Conservation (phyloP, 2,113 vertebrate species). For the Cyanoramphus novaezelandiae region DNA sequence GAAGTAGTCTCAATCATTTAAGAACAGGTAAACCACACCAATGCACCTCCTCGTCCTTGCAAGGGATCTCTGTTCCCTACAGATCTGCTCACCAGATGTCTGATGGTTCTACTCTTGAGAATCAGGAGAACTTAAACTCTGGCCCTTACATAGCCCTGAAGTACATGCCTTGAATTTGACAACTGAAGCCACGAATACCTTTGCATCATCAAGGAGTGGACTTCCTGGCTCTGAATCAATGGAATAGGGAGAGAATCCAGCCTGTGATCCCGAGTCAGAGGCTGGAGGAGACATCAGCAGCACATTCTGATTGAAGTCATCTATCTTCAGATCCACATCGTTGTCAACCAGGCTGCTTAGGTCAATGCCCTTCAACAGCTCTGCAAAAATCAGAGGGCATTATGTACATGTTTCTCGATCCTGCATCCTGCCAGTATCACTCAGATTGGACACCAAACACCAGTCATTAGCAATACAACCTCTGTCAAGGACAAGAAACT, state of each 20-base stretch:
- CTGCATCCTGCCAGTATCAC: neutral
- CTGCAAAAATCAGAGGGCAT: conserved; percentile 64
- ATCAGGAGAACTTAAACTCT: neutral
- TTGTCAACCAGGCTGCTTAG: conserved; percentile 80
- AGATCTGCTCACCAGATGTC: neutral
- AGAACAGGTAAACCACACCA: neutral
- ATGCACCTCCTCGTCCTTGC: neutral
- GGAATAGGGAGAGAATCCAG: conserved; percentile 92
- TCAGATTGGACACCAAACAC: neutral
- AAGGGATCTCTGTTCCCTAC: neutral
- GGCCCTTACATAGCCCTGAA: neutral
- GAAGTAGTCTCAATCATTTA: neutral
- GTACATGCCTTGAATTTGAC: neutral
- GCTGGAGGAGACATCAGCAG: conserved; percentile 94
- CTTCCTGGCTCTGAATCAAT: conserved; percentile 96
- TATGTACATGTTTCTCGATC: neutral
- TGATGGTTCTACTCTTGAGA: neutral
- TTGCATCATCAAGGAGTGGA: conserved; percentile 90
- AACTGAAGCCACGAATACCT: conserved; percentile 72
- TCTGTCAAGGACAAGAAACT: neutral
- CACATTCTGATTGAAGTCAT: conserved; percentile 85
- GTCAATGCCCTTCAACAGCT: conserved; percentile 80
- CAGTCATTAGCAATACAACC: neutral
- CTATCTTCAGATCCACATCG: conserved; percentile 88
- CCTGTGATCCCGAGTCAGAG: conserved; percentile 92